Evolutionary conservation across 2,888 invertebrate species (phyloP), one percentile per base, ranked within the genome.

Genomic region (Melieria crassipennis): DNA sequence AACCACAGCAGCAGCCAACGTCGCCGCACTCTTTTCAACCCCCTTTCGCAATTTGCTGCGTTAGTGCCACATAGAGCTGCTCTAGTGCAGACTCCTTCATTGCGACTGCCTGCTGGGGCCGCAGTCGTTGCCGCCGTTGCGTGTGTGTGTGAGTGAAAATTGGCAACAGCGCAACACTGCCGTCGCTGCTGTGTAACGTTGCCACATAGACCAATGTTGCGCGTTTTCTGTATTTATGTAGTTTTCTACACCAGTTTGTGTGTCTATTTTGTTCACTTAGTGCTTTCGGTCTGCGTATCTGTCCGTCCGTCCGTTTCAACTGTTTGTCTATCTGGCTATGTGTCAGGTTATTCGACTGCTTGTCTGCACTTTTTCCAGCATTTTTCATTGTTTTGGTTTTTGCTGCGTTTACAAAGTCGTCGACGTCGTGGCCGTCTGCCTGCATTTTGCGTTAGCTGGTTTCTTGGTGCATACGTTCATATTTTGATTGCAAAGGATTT

Each of bases 121-220:
- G 2, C 30, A 56, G 63, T 63, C 52, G 46, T 42, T 50, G n/a
- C 30, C 58, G 16, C 50, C 50, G 58, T n/a, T 65, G 9, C 45
- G 0, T 60, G 10, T 60, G 9, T 43, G 4, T 45, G 4, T 42
- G 43, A 43, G 11, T 45, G 45, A 43, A 60, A 30, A 42, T 11
- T 60, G 60, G 43, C 13, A 10, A 61, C 52, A 45, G 48, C 50
- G 67, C 67, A 58, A 60, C 60, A 11, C 52, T n/a, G 60, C 13
- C 46, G 43, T 30, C 6, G 13, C 48, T 61, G 11, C 30, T 46
- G n/a, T 55, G 5, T 55, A 13, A 7, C 60, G 58, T 65, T 52
- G 60, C 58, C 65, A 70, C 56, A 48, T 52, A 70, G 42, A 30
- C 61, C n/a, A 60, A 60, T 66, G 48, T 71, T 69, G 62, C 62